phyloP scores from a whole-genome alignment of 2,113 vertebrate species.

The Pica pica region DNA sequence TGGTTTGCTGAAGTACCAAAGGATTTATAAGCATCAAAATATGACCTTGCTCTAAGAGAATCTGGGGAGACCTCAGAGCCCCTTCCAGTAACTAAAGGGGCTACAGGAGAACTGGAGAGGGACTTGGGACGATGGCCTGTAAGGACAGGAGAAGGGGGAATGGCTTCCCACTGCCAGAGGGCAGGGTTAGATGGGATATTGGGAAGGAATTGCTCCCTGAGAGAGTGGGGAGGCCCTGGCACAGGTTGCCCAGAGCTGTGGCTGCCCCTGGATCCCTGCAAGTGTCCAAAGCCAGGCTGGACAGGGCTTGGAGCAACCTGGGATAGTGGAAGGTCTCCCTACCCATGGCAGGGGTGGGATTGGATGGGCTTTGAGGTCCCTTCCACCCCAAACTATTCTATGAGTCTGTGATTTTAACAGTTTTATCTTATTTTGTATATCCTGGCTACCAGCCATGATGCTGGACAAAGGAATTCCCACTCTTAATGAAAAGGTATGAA shows the following conservation, averaged over 20 bases:
- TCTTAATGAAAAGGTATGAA: neutral
- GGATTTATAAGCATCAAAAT: neutral
- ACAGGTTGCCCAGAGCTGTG: neutral
- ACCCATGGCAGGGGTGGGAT: neutral
- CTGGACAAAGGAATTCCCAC: neutral
- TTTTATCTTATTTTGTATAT: neutral
- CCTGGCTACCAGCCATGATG: neutral
- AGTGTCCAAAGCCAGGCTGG: neutral
- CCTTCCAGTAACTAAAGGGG: neutral
- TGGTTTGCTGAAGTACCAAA: neutral
- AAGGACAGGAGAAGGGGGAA: neutral
- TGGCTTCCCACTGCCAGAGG: neutral
- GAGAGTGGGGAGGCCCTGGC: neutral
- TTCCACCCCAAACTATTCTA: neutral
- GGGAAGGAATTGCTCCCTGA: neutral
- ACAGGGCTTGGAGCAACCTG: fast-evolving
- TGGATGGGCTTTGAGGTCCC: neutral
- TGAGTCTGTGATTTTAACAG: neutral
- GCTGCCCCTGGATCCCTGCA: neutral
- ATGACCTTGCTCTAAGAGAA: neutral
- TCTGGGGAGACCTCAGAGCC: neutral
- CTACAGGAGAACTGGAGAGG: neutral
- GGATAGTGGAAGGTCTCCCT: neutral
- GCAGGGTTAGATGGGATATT: neutral
- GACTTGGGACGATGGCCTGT: neutral